These are phyloP conservation scores for Ellobius talpinus DNA, from an alignment of 2,113 vertebrate species.

Conservation along the genomic window DNA sequence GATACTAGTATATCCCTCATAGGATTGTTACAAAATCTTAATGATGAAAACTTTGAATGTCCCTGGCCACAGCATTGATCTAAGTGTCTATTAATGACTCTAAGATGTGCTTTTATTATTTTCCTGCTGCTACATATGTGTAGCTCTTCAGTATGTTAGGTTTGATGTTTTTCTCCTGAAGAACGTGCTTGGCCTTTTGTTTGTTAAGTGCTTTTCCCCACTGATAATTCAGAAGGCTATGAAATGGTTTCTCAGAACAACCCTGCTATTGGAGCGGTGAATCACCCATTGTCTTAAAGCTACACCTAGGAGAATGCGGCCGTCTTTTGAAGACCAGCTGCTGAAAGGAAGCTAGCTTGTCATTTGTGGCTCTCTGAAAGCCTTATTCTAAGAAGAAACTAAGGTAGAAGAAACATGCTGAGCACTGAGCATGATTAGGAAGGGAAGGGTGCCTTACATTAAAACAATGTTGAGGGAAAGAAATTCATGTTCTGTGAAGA, in stretches of 20 bases:
- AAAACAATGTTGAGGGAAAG: slow-evolving; percentile 1
- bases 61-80: not conserved
- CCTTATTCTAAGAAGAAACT: slow-evolving; percentile 39
- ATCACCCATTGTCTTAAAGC: not conserved
- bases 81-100: not conserved
- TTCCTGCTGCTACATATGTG: not conserved
- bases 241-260: slow-evolving; percentile 46
- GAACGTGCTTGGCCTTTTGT: slow-evolving; percentile 36
- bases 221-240: slow-evolving; percentile 51
- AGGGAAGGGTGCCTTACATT: slow-evolving; percentile 21
- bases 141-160: slow-evolving; percentile 14
- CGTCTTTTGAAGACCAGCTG: slow-evolving; percentile 47
- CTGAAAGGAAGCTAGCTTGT: not conserved
- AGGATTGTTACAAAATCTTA: not conserved
- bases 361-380: slow-evolving; percentile 15
- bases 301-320: slow-evolving; percentile 52
- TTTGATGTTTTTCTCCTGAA: slow-evolving; percentile 40
- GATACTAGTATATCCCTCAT: not conserved
- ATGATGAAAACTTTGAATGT: not conserved
- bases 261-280: slow-evolving; percentile 66
- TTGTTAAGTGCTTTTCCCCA: slow-evolving; percentile 39
- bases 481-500: slow-evolving; percentile 29
- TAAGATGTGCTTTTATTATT: slow-evolving; percentile 50
- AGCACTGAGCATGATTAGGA: not conserved
- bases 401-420: not conserved